A percentile compares a stretch with the other conserved stretches of the same genome.
Evolutionary conservation across 2,113 vertebrate genomes (phyloP).

Genomic region (Prochilodus magdalenae): DNA sequence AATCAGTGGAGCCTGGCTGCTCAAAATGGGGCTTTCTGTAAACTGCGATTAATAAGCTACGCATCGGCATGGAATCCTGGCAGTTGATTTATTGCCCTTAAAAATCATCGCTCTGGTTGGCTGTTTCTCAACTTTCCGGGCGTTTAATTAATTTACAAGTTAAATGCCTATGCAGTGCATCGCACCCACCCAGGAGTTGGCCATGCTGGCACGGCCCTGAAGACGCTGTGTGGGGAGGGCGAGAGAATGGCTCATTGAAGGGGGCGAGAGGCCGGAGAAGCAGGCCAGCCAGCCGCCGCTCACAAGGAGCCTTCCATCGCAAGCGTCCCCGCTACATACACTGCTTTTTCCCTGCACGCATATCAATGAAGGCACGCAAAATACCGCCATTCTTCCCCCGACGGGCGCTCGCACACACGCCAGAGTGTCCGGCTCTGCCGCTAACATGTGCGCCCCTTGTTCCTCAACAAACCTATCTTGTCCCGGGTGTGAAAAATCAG

Average conservation of each 20-base stretch:
- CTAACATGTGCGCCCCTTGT: constrained; percentile 70
- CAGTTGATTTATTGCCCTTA: constrained; percentile 69
- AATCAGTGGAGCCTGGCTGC: constrained; percentile 58
- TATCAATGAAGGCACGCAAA: constrained; percentile 75
- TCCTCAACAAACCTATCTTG: constrained; percentile 74
- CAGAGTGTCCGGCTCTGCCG: constrained; percentile 62
- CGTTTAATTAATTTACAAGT: constrained; percentile 75
- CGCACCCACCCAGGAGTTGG: constrained; percentile 73
- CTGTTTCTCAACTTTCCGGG: constrained; percentile 71
- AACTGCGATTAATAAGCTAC: constrained; percentile 61
- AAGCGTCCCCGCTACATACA: constrained; percentile 76
- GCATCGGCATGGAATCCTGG: constrained; percentile 68
- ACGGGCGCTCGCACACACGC: constrained; percentile 57
- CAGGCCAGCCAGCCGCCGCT: constrained; percentile 72
- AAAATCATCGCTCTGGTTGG: constrained; percentile 62
- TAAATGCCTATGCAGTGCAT: constrained; percentile 70
- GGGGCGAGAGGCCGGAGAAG: constrained; percentile 71
- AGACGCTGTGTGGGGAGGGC: constrained; percentile 68
- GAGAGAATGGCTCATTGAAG: constrained; percentile 79
- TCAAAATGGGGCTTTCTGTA: constrained; percentile 60
- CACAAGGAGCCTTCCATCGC: constrained; percentile 76
- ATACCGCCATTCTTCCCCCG: constrained; percentile 70
- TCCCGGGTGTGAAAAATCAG: constrained; percentile 72
- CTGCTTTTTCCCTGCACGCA: constrained; percentile 77
- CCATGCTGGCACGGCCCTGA: constrained; percentile 63